Base-by-base conservation (phyloP, 2,113 vertebrate genomes). In the Cinclus cinclus region DNA sequence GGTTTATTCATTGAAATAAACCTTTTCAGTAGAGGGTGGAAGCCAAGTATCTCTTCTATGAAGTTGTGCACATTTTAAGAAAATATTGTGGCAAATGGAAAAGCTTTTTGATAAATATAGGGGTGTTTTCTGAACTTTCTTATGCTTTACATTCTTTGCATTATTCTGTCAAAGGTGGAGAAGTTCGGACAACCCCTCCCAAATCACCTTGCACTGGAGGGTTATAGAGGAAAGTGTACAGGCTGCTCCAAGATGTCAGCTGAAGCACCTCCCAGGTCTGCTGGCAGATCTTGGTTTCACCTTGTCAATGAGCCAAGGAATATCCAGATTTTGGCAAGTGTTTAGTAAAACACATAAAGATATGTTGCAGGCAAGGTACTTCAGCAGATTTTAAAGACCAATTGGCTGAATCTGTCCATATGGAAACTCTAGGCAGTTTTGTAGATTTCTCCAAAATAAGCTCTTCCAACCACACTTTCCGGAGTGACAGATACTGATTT, bases 141-240 rank as follows among this genome's bases (percentile, higher is more conserved):
- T 77, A 10, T 97, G 97, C 97, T 93, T 77, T 62, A 68, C 95
- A 96, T 94, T 97, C 88, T 98, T 98, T 97, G 95, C 95, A 92
- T 98, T 97, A 97, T 96, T 78, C 90, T 92, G 96, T 96, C 79
- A 89, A 97, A 94, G 76, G 6, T 2, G 35, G 97, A 98, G 97
- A 98, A 92, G 97, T 98, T 98, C 98, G 49, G 17, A 18, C 6
- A 33, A 15, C 1, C 1, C 6, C 2, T 3, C 7, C 7, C 7
- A 53, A 93, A 94, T 76, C 89, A 46, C 78, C 56, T 96, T 97
- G 79, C 93, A 97, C 97, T 97, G 96, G 97, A 98, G 97, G 98
- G 98, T 98, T 98, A 97, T 97, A 95, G 90, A 95, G 92, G 93
- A 94, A 3, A 14, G 22, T 2, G 9, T 11, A 4, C 46, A 18